Conservation (phyloP, 2,113 vertebrate species). For the Trachemys scripta region DNA sequence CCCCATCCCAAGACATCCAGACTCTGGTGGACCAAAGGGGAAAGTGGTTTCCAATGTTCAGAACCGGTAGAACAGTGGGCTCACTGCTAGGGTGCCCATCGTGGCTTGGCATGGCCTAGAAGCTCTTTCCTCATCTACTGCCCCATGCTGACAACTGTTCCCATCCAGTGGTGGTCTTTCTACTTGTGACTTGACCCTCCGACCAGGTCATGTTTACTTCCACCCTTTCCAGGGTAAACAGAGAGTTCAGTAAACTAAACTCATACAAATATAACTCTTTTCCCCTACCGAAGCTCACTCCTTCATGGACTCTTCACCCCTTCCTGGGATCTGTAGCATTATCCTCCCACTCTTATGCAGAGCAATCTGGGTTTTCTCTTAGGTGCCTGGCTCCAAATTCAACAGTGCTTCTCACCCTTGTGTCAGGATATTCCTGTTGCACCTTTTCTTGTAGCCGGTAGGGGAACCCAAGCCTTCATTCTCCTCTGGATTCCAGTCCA, state of each 20-base stretch:
- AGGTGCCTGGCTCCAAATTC: neutral
- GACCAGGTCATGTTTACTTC: neutral
- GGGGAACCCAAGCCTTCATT: neutral
- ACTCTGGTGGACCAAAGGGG: neutral
- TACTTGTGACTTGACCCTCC: neutral
- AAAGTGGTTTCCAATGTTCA: neutral
- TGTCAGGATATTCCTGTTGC: neutral
- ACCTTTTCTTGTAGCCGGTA: neutral
- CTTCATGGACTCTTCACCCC: neutral
- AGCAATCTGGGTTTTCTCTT: neutral
- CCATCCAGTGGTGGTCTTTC: neutral
- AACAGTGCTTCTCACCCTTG: neutral
- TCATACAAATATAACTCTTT: neutral
- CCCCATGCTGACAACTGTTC: neutral
- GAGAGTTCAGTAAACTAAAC: neutral
- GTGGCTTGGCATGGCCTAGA: neutral
- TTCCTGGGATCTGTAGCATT: neutral
- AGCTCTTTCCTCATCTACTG: neutral
- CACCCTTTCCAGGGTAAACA: neutral
- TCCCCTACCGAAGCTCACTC: neutral
- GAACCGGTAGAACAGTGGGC: neutral
- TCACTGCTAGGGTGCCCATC: neutral
- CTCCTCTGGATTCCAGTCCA: neutral
- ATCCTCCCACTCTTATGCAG: neutral
- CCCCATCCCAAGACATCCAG: neutral